phyloP scores from a whole-genome alignment of 1,140 invertebrate species.

The Hypothenemus hampei region DNA sequence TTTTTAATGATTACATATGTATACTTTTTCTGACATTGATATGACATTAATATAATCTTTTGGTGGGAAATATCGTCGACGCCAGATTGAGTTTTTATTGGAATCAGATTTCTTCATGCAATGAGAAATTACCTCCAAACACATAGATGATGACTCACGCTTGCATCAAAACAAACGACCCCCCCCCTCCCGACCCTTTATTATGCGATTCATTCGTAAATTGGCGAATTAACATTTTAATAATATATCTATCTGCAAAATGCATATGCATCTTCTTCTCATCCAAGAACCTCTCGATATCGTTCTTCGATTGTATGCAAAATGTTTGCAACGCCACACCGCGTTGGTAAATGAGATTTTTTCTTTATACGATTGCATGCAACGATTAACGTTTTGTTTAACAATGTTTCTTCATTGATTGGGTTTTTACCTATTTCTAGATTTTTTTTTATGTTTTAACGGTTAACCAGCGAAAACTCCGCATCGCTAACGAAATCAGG shows the following conservation, averaged over 20 bases:
- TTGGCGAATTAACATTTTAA: too few species aligned
- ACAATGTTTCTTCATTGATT: constrained; percentile 7
- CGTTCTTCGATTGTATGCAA: constrained; percentile 6
- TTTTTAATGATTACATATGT: constrained; percentile 24
- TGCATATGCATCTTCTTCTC: too few species aligned
- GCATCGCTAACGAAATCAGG: too few species aligned
- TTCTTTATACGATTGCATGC: not conserved
- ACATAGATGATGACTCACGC: too few species aligned
- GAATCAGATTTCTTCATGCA: too few species aligned
- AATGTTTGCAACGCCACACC: not conserved
- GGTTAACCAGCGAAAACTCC: not conserved
- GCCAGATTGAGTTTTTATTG: not conserved
- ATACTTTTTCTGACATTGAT: constrained; percentile 19
- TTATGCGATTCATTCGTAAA: too few species aligned
- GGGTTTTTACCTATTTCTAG: too few species aligned
- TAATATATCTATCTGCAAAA: too few species aligned
- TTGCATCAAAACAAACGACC: too few species aligned
- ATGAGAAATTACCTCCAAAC: too few species aligned
- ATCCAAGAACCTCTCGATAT: constrained; percentile 1
- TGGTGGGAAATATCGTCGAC: constrained; percentile 5
- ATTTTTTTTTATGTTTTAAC: too few species aligned
- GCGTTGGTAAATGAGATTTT: constrained; percentile 4
- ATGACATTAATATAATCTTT: not conserved
- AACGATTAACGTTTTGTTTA: constrained; percentile 9
- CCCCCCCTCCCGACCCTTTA: too few species aligned